Conservation (phyloP, 2,797 vertebrate genomes). For the Gymnothorax javanicus region DNA sequence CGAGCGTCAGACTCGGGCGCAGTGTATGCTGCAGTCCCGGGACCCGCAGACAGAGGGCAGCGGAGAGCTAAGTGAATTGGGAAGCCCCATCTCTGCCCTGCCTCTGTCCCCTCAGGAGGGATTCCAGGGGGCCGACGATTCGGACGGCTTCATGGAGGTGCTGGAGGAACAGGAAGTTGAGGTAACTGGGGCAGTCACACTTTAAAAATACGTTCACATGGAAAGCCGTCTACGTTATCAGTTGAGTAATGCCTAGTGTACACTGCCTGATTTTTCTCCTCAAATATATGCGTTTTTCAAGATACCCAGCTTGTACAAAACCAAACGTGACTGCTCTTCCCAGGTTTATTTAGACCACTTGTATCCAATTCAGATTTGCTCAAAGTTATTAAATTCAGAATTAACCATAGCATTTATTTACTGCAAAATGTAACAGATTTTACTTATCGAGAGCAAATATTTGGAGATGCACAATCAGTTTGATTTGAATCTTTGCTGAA, state of each 20-base stretch:
- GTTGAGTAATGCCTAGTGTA: background rate
- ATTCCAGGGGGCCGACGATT: background rate
- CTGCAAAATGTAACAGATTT: no score
- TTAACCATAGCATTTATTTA: no score
- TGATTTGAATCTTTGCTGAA: no score
- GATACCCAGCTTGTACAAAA: no score
- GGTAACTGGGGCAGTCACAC: background rate
- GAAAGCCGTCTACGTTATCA: background rate
- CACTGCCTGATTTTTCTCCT: no score
- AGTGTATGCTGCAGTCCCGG: background rate
- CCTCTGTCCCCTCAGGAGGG: background rate
- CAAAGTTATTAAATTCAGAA: no score
- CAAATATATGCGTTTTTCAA: no score
- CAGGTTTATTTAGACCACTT: no score
- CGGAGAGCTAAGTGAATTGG: background rate
- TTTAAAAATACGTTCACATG: background rate
- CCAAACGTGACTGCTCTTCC: no score
- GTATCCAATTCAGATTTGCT: no score
- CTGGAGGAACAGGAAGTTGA: slow-evolving; percentile 9
- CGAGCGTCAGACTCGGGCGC: background rate
- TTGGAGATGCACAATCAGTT: no score
- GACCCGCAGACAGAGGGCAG: background rate
- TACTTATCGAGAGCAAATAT: no score
- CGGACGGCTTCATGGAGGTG: slow-evolving; percentile 9
- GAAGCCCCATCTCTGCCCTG: background rate